Percentiles rank a stretch among this genome's conserved stretches.
These are phyloP conservation scores for Otocyon megalotis DNA, from an alignment of 2,113 vertebrate genomes.

Conservation along the genomic window DNA sequence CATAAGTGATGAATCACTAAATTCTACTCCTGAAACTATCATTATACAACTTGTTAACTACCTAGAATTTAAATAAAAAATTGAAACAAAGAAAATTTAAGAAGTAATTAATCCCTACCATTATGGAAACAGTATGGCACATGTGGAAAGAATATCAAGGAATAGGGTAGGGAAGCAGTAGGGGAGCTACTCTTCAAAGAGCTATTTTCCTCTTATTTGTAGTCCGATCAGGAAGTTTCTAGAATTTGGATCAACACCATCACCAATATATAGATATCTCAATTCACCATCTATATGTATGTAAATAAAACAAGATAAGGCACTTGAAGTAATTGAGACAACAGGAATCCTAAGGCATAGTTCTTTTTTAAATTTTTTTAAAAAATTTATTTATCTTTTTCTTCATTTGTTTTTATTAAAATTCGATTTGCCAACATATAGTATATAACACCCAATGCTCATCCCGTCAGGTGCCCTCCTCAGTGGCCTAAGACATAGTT, in stretches of 20 bases:
- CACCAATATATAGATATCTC: background rate
- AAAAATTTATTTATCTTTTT: too few species aligned
- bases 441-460: too few species aligned
- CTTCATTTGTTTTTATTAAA: too few species aligned
- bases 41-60: background rate
- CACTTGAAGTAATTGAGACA: background rate
- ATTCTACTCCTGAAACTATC: background rate
- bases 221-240: background rate
- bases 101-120: background rate
- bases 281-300: background rate
- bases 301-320: background rate
- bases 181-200: background rate
- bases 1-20: background rate
- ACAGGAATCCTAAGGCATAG: background rate
- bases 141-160: background rate
- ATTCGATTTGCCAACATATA: too few species aligned
- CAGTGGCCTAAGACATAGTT: background rate
- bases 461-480: too few species aligned
- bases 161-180: fast-evolving
- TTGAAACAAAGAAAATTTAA: background rate
- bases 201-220: background rate
- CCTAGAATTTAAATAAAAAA: background rate
- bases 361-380: background rate
- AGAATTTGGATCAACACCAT: background rate
- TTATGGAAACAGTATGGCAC: background rate